Evolutionary conservation across 2,113 vertebrate species (phyloP), one percentile per base, ranked within the genome.

Genomic region (Caretta caretta): DNA sequence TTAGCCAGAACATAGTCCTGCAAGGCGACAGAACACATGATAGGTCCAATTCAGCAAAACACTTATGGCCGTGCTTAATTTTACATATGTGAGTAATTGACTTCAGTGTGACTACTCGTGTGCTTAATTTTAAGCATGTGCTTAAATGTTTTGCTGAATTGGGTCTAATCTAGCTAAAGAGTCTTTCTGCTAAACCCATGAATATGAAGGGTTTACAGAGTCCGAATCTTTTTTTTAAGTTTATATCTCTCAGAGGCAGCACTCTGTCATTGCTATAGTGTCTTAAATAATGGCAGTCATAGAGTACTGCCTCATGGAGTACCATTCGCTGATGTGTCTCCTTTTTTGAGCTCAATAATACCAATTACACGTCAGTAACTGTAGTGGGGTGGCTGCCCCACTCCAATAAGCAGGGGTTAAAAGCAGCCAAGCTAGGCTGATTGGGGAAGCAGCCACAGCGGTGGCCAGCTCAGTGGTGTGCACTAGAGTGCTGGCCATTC

Each of bases 41-140:
- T 82, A 51, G 50, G 83, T 65, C 50, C 54, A 22, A 92, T 51
- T 65, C 46, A 53, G 12, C 2, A 86, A 57, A 2, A 13, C 31
- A 4, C 57, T 86, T 53, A 38, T 42, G 78, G 84, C 57, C 54
- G 14, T 16, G 72, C 2, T 16, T 57, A 84, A 92, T 38, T 88
- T 83, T 80, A 42, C 42, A 19, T n/a, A 92, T 6, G 29, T 29
- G 27, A 59, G 11, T 88, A 17, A 20, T 19, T 48, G 82, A 27
- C 29, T 91, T 94, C 51, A 83, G 72, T 0, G 0, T 25, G 50
- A 59, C 72, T 87, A 53, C 53, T 91, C 57, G 46, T 6, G 56
- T 19, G 53, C 75, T 87, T 69, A 76, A 65, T 93, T 93, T 94
- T 85, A 93, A 96, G 90, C 10, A 22, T 50, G 5, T 38, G 20